Conservation (phyloP, 1,140 invertebrate species). For the Dendroctonus valens region DNA sequence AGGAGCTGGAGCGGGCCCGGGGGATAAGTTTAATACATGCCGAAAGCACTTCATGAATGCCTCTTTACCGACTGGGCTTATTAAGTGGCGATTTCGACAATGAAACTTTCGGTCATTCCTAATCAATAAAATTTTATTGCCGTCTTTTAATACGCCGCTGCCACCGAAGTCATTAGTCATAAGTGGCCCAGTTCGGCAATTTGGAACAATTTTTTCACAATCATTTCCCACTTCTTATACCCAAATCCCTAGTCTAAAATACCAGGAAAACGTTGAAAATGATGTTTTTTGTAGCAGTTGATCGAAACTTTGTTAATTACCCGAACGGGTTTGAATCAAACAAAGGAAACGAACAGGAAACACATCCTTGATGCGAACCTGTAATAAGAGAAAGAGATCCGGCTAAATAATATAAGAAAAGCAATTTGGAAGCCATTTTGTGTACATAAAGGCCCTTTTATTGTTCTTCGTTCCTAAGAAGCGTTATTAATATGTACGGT, state of each 20-base stretch:
- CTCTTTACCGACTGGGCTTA: constrained; percentile 26
- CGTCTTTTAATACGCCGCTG: constrained; percentile 15
- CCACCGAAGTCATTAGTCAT: constrained; percentile 16
- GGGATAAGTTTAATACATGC: constrained; percentile 34
- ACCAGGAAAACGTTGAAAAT: too few species aligned
- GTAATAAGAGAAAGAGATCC: too few species aligned
- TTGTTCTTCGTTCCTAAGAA: constrained; percentile 30
- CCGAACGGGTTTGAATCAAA: too few species aligned
- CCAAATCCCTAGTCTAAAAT: too few species aligned
- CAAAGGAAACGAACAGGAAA: too few species aligned
- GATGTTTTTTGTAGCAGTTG: too few species aligned
- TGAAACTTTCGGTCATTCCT: constrained; percentile 29
- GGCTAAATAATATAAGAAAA: constrained; percentile 23
- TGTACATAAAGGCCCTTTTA: constrained; percentile 29
- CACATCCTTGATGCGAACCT: too few species aligned
- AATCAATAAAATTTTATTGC: constrained; percentile 29
- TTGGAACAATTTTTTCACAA: too few species aligned
- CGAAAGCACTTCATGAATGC: constrained; percentile 31
- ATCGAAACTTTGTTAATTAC: too few species aligned
- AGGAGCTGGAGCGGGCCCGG: constrained; percentile 9
- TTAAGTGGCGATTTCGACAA: constrained; percentile 31
- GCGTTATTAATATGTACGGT: constrained; percentile 35
- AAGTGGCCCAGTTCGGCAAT: too few species aligned
- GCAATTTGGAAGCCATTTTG: constrained; percentile 27
- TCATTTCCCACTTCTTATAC: too few species aligned